Conservation (phyloP, 2,113 vertebrate species). For the Ariopsis seemanni region DNA sequence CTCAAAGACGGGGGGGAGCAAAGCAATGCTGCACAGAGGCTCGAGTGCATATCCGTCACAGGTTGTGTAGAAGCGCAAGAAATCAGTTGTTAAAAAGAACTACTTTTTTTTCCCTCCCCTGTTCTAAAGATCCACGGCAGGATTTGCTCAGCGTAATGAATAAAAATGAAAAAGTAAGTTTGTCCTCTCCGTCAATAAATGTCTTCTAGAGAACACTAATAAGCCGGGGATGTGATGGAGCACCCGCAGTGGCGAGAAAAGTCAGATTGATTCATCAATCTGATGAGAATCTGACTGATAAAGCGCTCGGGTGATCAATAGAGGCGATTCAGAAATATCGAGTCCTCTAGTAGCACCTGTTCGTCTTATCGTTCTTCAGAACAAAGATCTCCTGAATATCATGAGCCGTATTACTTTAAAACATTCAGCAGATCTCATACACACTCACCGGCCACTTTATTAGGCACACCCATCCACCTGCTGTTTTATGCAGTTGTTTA, state of each 20-base stretch:
- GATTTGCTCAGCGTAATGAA: conserved; percentile 31
- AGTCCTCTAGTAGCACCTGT: neutral
- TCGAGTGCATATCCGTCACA: neutral
- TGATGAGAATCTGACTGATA: neutral
- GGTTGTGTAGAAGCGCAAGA: neutral
- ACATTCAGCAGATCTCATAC: too few relatives aligned
- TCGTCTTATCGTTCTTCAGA: neutral
- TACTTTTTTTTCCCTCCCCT: neutral
- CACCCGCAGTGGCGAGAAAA: conserved; percentile 8
- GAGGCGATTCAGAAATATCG: neutral
- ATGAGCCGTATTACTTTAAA: too few relatives aligned
- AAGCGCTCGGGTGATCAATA: conserved; percentile 22
- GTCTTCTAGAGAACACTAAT: neutral
- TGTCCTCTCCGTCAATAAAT: conserved; percentile 18
- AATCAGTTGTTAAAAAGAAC: conserved; percentile 1
- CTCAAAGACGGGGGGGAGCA: neutral
- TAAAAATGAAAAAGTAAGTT: conserved; percentile 16
- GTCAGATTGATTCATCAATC: conserved; percentile 33
- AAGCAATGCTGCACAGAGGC: neutral
- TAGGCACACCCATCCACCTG: too few relatives aligned
- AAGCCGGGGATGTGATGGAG: conserved; percentile 1
- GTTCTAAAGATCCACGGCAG: neutral
- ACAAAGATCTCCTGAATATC: too few relatives aligned
- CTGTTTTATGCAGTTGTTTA: too few relatives aligned
- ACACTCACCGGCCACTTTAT: too few relatives aligned